Base-by-base conservation (phyloP, 2,113 vertebrate genomes). In the Thryonomys swinderianus region DNA sequence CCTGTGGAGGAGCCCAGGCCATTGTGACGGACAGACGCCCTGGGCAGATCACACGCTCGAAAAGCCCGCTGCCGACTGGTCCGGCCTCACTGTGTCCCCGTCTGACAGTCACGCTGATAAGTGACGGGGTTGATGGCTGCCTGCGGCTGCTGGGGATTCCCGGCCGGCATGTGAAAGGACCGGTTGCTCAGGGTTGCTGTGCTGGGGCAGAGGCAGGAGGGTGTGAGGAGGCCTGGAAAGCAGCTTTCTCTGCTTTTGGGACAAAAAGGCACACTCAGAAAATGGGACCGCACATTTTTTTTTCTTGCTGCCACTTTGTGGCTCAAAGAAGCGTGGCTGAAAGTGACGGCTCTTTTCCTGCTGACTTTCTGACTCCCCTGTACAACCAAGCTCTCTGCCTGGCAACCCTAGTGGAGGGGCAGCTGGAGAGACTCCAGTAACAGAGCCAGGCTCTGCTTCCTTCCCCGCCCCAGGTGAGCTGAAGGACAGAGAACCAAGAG, bases 381-480 rank as follows among this genome's bases (percentile, higher is more conserved):
- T 5, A 37, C 20, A n/a, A 30, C 67, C 32, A 78, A 61, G 57
- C 20, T 84, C 42, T 86, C 82, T 8, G 34, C 59, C 21, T 71
- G 74, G 81, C 25, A 61, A 42, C 59, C 25, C 42, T 40, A 91
- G 37, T 30, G 20, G n/a, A 45, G 34, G 23, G 51, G 51, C 48
- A 45, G 71, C 18, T 16, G 76, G 20, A 87, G 81, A 87, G 53
- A 78, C 23, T 79, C 87, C 48, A 86, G 18, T 67, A 51, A 74
- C 20, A 40, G 86, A 62, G 7, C 20, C 74, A 21, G 9, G 76
- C 34, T 92, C 88, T 59, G 30, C 34, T 93, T 89, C 93, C 21
- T 73, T 76, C 67, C 94, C 40, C 69, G 96, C 93, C 87, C 69
- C 62, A 86, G 91, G 78, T 95, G 90, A 97, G 67, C 34, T n/a